phyloP scores from a whole-genome alignment of 1,140 invertebrate species.

The Caenorhabditis brenneri region DNA sequence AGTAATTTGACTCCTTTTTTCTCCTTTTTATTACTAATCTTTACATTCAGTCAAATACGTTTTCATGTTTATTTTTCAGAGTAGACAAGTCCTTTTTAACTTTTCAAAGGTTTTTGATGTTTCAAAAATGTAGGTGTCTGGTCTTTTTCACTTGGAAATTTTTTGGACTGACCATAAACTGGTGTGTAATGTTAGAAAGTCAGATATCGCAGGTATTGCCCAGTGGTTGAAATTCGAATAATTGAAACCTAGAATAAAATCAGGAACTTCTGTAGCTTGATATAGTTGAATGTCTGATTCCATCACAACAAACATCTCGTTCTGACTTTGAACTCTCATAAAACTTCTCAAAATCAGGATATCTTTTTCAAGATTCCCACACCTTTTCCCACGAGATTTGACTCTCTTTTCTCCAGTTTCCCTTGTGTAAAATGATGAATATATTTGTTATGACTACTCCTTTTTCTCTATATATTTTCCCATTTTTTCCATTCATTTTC shows the following conservation, averaged over 20 bases:
- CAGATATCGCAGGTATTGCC: too few species aligned
- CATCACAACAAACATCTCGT: too few species aligned
- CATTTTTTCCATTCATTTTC: conserved; percentile 10
- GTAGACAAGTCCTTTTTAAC: neutral
- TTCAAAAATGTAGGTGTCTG: neutral
- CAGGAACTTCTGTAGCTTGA: too few species aligned
- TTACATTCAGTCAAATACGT: neutral
- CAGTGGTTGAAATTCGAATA: too few species aligned
- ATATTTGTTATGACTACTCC: neutral
- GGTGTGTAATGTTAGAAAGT: too few species aligned
- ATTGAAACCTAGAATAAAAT: too few species aligned
- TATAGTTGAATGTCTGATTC: too few species aligned
- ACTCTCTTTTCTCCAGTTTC: neutral
- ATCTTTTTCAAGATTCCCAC: neutral
- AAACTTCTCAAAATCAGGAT: too few species aligned
- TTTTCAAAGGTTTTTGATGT: neutral
- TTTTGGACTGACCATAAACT: too few species aligned
- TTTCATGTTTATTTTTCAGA: neutral
- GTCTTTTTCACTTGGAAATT: too few species aligned
- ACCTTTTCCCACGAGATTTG: neutral
- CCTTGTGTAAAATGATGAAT: neutral
- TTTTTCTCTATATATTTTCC: neutral
- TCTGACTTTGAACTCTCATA: too few species aligned
- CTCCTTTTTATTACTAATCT: neutral
- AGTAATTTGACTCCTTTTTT: conserved; percentile 22